Evolutionary conservation across 2,113 vertebrate species (phyloP), one percentile per base, ranked within the genome.

Genomic region (Penelope pileata): DNA sequence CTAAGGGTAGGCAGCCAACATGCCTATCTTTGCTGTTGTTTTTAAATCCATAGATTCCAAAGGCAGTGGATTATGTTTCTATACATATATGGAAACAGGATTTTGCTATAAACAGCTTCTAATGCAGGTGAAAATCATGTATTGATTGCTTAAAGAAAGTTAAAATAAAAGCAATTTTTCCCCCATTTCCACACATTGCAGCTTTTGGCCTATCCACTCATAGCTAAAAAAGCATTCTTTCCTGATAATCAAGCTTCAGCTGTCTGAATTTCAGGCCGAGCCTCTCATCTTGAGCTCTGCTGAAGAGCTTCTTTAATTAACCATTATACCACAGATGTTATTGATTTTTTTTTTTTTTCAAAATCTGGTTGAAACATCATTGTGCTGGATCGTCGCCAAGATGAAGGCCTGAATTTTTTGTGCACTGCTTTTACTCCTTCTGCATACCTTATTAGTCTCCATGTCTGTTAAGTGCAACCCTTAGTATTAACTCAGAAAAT

Each of bases 241-340:
- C 98, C 98, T 98, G 99, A 99, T 99, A 99, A 99, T 99, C 99
- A 99, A 99, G 98, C 99, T 99, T 99, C 99, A 99, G 98, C 99
- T 99, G 98, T 98, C 98, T 98, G 98, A 98, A 98, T 98, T 98
- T 98, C 98, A 98, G 98, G 99, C 99, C 98, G 98, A 99, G 98
- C 98, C 98, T 99, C 99, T 99, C 99, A 99, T 99, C 99, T 98
- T 98, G 98, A 98, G 98, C 98, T 98, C 98, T 97, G 93, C 98
- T 99, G 98, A 98, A 99, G 99, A 99, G 99, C 98, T 99, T 99
- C 99, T 99, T 99, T 99, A 99, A 99, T 99, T 99, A 99, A 99
- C 99, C 99, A 99, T 99, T 99, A 99, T 99, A 99, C 98, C 98
- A 98, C 99, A 99, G 99, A 99, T 99, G 99, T 99, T 99, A 99